Percentiles rank a stretch among this genome's conserved stretches.
These are phyloP conservation scores for Macaca mulatta DNA, from an alignment of 2,113 vertebrate genomes.

Conservation along the genomic window DNA sequence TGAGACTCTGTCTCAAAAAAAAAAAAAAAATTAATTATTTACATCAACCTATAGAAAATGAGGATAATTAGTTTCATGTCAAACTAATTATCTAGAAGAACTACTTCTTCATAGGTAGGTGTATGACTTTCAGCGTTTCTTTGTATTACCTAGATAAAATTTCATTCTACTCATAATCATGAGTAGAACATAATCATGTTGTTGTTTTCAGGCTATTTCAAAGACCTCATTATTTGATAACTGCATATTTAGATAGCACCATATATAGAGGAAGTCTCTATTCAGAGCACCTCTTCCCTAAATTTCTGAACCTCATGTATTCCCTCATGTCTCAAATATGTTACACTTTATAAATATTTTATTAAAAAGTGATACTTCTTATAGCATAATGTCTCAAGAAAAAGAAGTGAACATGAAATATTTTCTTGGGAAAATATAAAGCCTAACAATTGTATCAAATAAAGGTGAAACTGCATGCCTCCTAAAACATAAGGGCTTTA, in stretches of 20 bases:
- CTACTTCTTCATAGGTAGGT: background rate
- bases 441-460: background rate
- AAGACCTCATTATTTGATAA: background rate
- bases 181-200: too few species aligned
- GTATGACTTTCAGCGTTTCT: background rate
- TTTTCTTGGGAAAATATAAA: constrained; percentile 21
- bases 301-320: background rate
- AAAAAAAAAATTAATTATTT: background rate
- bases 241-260: background rate
- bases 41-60: background rate
- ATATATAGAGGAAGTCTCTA: background rate
- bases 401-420: background rate
- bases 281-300: background rate
- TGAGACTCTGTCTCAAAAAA: background rate
- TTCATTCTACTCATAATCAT: background rate
- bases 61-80: background rate
- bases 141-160: background rate
- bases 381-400: background rate
- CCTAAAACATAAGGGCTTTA: background rate
- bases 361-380: background rate
- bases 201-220: background rate
- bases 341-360: background rate
- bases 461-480: background rate
- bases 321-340: background rate
- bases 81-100: background rate